These are phyloP conservation scores for Heliconius himera DNA, from an alignment of 1,140 invertebrate genomes.

Conservation along the genomic window DNA sequence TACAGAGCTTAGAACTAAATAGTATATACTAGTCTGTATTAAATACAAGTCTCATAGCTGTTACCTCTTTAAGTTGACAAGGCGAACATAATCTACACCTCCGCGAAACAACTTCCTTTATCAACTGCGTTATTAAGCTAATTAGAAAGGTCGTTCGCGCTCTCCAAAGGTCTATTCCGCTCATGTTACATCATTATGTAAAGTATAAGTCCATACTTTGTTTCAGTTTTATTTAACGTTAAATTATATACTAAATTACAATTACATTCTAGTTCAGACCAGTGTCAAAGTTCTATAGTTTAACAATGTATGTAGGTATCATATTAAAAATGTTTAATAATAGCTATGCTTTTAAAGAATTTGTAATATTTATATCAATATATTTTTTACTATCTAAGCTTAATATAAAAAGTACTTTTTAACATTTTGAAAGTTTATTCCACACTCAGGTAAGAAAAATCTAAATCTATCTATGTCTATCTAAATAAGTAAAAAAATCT, in stretches of 20 bases:
- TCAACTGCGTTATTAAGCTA: constrained; percentile 26
- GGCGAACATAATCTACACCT: constrained; percentile 25
- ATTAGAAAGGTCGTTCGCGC: constrained; percentile 23
- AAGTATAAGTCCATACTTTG: neutral
- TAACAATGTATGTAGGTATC: no score
- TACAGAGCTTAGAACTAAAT: neutral
- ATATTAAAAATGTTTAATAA: no score
- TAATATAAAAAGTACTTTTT: neutral
- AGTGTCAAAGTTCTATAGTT: neutral
- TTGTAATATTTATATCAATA: no score
- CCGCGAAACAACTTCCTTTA: constrained; percentile 24
- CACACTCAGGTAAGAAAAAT: no score
- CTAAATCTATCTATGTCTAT: no score
- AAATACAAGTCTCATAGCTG: constrained; percentile 18
- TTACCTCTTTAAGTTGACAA: constrained; percentile 27
- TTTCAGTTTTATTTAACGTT: neutral
- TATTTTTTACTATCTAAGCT: neutral
- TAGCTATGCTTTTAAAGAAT: no score
- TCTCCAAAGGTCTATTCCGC: constrained; percentile 4
- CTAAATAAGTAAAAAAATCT: no score
- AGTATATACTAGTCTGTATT: neutral
- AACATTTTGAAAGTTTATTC: no score
- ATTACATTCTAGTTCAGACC: neutral
- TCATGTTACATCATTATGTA: neutral
- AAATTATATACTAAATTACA: neutral